phyloP scores from a whole-genome alignment of 1,140 invertebrate species.

The Drosophila ohnishii region DNA sequence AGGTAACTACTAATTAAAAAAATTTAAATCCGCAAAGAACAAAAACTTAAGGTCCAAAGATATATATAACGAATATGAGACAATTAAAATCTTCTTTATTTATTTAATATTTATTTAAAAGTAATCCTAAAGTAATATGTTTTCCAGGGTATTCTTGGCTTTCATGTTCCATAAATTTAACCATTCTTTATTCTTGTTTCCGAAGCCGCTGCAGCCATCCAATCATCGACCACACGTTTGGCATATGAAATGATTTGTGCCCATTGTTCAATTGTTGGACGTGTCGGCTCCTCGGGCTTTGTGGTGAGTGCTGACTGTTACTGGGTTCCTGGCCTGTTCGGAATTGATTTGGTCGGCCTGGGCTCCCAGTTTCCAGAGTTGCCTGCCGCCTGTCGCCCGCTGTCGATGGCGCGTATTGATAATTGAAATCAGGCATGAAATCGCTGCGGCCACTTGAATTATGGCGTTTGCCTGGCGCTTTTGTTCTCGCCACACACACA shows the following conservation, averaged over 20 bases:
- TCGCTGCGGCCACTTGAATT: constrained; percentile 78
- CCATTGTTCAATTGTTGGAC: constrained; percentile 71
- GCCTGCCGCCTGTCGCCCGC: constrained; percentile 38
- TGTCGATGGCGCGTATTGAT: constrained; percentile 76
- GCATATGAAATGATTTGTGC: constrained; percentile 80
- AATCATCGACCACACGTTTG: constrained; percentile 72
- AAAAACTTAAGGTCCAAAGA: too few species aligned
- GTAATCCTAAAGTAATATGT: too few species aligned
- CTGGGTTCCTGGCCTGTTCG: constrained; percentile 21
- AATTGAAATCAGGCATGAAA: constrained; percentile 81
- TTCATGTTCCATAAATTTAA: neutral
- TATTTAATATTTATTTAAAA: neutral
- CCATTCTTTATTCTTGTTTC: constrained; percentile 21
- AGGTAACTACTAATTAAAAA: too few species aligned
- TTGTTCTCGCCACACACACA: constrained; percentile 64
- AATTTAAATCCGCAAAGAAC: too few species aligned
- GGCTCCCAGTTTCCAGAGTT: constrained; percentile 1
- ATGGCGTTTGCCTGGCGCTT: constrained; percentile 77
- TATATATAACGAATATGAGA: too few species aligned
- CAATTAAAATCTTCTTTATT: too few species aligned
- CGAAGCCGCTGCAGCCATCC: constrained; percentile 31
- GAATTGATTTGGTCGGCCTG: constrained; percentile 37
- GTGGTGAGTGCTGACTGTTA: constrained; percentile 10
- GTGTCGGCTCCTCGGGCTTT: constrained; percentile 38
- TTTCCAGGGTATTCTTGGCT: neutral